Evolutionary conservation across 2,888 invertebrate species (phyloP).

Genomic region (Isotomurus palustris): DNA sequence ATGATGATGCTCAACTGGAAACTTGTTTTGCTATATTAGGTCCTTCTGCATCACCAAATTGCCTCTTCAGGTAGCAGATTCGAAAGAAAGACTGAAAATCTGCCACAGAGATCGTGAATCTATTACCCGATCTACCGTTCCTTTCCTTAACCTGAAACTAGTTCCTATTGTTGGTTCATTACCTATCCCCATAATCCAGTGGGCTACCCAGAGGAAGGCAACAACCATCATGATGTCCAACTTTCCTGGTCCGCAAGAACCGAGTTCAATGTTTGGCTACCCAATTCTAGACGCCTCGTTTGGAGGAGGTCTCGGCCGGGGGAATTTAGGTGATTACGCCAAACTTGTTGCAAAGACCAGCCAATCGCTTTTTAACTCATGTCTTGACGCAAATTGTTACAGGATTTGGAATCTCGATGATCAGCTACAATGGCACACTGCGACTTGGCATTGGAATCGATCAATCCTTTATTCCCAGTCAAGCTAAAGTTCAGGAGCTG

Average conservation of each 20-base stretch:
- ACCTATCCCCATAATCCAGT: constrained; percentile 31
- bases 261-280: constrained; percentile 27
- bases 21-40: constrained; percentile 7
- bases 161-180: constrained; percentile 40
- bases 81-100: constrained; percentile 31
- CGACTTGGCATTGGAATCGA: constrained; percentile 33
- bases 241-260: constrained; percentile 25
- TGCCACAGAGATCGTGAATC: constrained; percentile 26
- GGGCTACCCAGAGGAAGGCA: constrained; percentile 27
- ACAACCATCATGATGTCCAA: constrained; percentile 39
- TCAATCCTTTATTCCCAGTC: constrained; percentile 25
- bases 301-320: constrained; percentile 30
- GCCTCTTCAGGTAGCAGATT: constrained; percentile 35
- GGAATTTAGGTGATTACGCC: constrained; percentile 19
- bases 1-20: no score
- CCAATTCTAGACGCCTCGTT: constrained; percentile 29
- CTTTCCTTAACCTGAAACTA: constrained; percentile 34
- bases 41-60: constrained; percentile 38
- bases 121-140: constrained; percentile 36
- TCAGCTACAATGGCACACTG: constrained; percentile 28
- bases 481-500: constrained; percentile 27
- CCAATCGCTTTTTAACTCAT: no score
- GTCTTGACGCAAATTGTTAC: constrained; percentile 11
- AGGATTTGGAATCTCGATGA: constrained; percentile 36
- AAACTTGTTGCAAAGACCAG: background rate